phyloP scores from a whole-genome alignment of 2,888 invertebrate genomes.

The Lottia scabra region DNA sequence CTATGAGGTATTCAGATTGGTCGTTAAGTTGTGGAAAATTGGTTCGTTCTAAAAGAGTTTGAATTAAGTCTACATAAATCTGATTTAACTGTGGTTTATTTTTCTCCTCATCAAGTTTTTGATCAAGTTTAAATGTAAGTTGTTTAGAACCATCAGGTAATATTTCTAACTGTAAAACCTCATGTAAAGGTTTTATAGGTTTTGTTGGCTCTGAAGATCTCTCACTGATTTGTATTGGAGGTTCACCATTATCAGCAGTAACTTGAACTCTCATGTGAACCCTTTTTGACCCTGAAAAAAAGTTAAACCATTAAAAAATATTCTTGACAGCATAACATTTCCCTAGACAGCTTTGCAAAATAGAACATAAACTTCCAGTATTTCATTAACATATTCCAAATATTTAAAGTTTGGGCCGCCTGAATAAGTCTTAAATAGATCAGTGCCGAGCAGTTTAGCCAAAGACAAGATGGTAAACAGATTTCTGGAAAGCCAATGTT shows the following conservation, averaged over 20 bases:
- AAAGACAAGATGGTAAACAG: too few relatives aligned
- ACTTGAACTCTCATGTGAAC: slow-evolving; percentile 38
- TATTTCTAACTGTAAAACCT: slow-evolving; percentile 36
- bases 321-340: too few relatives aligned
- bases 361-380: too few relatives aligned
- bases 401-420: too few relatives aligned
- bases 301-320: too few relatives aligned
- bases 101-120: slow-evolving; percentile 4
- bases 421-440: too few relatives aligned
- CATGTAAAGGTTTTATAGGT: slow-evolving; percentile 12
- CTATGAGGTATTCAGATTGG: slow-evolving; percentile 47
- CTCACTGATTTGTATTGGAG: neutral
- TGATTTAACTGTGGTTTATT: slow-evolving; percentile 45
- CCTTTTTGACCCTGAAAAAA: slow-evolving; percentile 25
- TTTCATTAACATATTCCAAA: too few relatives aligned
- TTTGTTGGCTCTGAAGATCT: slow-evolving; percentile 18
- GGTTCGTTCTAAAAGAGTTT: slow-evolving; percentile 48
- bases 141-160: slow-evolving; percentile 49
- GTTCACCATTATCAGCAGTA: slow-evolving; percentile 18
- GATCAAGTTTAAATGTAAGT: slow-evolving; percentile 23
- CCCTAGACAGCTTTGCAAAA: too few relatives aligned
- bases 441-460: too few relatives aligned
- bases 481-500: too few relatives aligned
- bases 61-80: slow-evolving; percentile 48
- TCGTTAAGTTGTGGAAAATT: slow-evolving; percentile 48